Percentiles rank a stretch among this genome's conserved stretches.
Conservation (phyloP, 2,797 vertebrate genomes). For the Gymnodraco acuticeps region DNA sequence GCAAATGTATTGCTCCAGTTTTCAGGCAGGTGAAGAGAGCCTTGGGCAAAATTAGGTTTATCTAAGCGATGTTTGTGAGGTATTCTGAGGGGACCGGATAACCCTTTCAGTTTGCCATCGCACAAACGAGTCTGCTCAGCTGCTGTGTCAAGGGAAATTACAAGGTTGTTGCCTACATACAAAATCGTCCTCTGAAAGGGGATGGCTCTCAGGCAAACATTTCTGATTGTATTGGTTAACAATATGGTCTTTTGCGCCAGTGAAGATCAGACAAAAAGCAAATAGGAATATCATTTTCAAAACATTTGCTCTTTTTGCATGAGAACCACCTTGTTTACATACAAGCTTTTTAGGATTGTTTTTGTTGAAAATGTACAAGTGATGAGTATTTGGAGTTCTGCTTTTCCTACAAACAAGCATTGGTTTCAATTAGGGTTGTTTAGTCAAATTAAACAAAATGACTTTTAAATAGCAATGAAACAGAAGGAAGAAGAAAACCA, state of each 20-base stretch:
- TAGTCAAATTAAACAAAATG: not conserved
- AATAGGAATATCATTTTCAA: constrained; percentile 38
- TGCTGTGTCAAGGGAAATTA: constrained; percentile 82
- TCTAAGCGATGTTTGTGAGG: constrained; percentile 82
- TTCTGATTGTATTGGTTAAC: constrained; percentile 43
- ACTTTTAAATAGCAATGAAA: not conserved
- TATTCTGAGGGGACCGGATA: constrained; percentile 74
- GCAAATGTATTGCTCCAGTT: constrained; percentile 82
- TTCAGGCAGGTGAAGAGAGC: constrained; percentile 85
- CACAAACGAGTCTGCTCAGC: constrained; percentile 79
- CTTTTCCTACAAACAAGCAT: not conserved
- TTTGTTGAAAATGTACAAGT: constrained; percentile 5
- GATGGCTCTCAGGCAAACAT: constrained; percentile 71
- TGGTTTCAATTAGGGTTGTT: not conserved
- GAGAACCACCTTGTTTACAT: constrained; percentile 17
- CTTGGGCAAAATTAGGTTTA: constrained; percentile 87
- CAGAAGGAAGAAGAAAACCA: not conserved
- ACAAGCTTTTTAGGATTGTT: not conserved
- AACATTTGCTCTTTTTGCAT: constrained; percentile 36
- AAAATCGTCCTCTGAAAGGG: constrained; percentile 76
- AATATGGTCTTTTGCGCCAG: constrained; percentile 23
- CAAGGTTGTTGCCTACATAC: constrained; percentile 79
- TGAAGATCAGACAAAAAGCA: constrained; percentile 56
- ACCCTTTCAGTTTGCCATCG: constrained; percentile 81
- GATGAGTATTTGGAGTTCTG: not conserved